A percentile compares a stretch with the other conserved stretches of the same genome.
Evolutionary conservation across 2,797 vertebrate genomes (phyloP).

Genomic region (Hybognathus amarus): DNA sequence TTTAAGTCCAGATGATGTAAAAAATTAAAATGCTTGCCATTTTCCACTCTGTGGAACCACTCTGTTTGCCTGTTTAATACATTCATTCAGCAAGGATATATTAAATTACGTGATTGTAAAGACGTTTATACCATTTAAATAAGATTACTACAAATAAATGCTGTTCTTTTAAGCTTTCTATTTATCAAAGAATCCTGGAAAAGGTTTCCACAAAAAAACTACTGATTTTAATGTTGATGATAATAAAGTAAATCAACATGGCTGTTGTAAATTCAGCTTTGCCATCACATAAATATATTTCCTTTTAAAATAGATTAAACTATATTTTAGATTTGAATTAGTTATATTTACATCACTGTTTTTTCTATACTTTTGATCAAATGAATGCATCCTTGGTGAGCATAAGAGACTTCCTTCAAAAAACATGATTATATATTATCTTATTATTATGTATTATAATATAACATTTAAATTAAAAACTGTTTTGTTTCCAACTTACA

Average conservation of each 20-base stretch:
- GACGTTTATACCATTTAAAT: not conserved
- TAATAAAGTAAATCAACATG: not conserved
- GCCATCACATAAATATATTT: not conserved
- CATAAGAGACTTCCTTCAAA: not conserved
- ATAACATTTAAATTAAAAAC: not conserved
- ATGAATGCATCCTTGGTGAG: not conserved
- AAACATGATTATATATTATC: not conserved
- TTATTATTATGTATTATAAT: not conserved
- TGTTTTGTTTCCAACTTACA: not conserved
- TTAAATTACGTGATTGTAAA: not conserved
- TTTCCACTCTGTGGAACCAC: too few species aligned
- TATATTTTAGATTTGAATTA: not conserved
- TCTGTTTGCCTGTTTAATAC: not conserved
- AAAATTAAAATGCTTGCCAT: too few species aligned
- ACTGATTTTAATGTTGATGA: not conserved
- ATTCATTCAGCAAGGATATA: not conserved
- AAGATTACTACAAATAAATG: not conserved
- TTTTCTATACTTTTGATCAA: not conserved
- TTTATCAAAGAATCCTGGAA: not conserved
- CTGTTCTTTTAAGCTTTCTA: not conserved
- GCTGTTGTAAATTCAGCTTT: not conserved
- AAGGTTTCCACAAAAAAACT: not conserved
- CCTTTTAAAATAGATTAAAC: not conserved
- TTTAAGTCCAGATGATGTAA: too few species aligned
- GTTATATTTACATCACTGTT: not conserved